A percentile compares a stretch with the other conserved stretches of the same genome.
These are phyloP conservation scores for Talpa occidentalis DNA, from an alignment of 2,113 vertebrate species.

Conservation along the genomic window DNA sequence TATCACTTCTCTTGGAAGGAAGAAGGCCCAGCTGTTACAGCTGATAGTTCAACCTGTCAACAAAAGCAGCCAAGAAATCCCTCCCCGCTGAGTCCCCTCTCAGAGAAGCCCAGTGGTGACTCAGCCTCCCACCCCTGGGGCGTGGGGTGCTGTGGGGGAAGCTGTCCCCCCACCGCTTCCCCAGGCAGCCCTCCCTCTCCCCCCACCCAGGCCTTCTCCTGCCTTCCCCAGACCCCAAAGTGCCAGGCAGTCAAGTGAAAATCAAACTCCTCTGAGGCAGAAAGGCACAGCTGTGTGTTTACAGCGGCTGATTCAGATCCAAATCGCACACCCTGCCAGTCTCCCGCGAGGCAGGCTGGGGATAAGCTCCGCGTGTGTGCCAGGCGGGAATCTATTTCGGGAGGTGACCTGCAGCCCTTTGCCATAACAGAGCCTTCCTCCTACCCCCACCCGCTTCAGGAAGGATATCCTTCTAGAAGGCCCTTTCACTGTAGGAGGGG, in stretches of 20 bases:
- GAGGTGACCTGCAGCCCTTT: slow-evolving; percentile 71
- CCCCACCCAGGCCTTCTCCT: neutral
- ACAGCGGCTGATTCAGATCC: slow-evolving; percentile 66
- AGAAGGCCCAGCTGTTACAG: neutral
- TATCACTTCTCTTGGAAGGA: neutral
- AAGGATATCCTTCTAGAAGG: slow-evolving; percentile 55
- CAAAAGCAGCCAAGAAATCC: neutral
- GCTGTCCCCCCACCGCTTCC: neutral
- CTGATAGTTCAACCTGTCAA: slow-evolving; percentile 20
- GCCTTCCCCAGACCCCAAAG: slow-evolving; percentile 33
- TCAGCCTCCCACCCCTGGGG: neutral
- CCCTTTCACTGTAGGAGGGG: neutral
- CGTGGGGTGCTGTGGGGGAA: neutral
- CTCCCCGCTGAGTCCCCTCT: neutral
- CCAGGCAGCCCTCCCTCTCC: neutral
- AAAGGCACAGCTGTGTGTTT: slow-evolving; percentile 79
- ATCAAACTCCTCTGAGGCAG: slow-evolving; percentile 67
- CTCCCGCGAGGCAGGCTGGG: slow-evolving; percentile 51
- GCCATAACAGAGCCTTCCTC: neutral
- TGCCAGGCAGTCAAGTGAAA: slow-evolving; percentile 62
- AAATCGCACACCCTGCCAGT: slow-evolving; percentile 61
- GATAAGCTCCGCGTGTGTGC: neutral
- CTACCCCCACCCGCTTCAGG: neutral
- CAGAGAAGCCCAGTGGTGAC: neutral
- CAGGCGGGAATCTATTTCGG: slow-evolving; percentile 64